Evolutionary conservation across 2,888 invertebrate species (phyloP).

Genomic region (Cactoblastis cactorum): DNA sequence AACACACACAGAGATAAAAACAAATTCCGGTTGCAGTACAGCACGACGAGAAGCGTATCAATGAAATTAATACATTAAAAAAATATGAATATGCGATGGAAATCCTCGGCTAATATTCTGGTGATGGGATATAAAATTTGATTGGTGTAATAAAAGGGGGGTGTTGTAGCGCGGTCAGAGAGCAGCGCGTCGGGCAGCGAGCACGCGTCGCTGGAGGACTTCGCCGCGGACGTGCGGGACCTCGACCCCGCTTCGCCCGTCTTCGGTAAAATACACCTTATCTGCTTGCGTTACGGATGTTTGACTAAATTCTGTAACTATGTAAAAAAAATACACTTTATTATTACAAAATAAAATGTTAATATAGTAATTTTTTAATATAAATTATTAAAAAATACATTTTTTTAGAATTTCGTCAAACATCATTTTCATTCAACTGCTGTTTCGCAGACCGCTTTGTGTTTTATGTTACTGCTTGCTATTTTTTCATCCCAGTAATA

Average conservation of each 20-base stretch:
- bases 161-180: conserved; percentile 69
- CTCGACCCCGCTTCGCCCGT: conserved; percentile 72
- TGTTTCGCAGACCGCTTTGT: conserved; percentile 14
- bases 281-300: conserved; percentile 37
- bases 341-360: neutral
- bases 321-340: too few relatives aligned
- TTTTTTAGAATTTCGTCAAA: conserved; percentile 13
- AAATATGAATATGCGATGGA: too few relatives aligned
- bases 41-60: too few relatives aligned
- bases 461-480: conserved; percentile 30
- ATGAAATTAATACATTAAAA: too few relatives aligned
- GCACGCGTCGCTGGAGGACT: conserved; percentile 64
- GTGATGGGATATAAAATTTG: neutral
- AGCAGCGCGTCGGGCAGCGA: conserved; percentile 61
- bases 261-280: conserved; percentile 63
- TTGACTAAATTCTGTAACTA: conserved; percentile 22
- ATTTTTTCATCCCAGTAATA: conserved; percentile 19
- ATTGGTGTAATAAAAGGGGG: conserved; percentile 15
- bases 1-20: too few relatives aligned
- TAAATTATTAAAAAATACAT: too few relatives aligned
- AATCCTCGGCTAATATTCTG: neutral
- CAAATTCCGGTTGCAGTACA: too few relatives aligned
- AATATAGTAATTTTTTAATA: too few relatives aligned
- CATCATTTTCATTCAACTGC: neutral
- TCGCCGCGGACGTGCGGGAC: conserved; percentile 70